phyloP scores from a whole-genome alignment of 2,888 invertebrate genomes.

The Nomada lathburiana region DNA sequence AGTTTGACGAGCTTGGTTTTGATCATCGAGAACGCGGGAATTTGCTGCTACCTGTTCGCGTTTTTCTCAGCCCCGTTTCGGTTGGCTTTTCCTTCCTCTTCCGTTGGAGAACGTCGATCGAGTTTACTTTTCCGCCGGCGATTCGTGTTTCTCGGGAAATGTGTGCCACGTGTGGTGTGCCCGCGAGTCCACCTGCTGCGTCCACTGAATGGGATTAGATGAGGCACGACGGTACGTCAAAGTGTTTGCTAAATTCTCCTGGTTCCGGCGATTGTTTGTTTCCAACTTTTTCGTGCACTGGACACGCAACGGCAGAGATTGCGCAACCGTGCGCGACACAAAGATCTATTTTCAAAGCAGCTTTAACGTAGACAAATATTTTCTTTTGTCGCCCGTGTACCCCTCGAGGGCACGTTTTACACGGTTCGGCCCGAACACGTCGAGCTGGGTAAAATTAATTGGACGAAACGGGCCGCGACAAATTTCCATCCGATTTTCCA shows the following conservation, averaged over 20 bases:
- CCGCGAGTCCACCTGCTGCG: conserved; percentile 64
- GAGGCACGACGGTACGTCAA: conserved; percentile 64
- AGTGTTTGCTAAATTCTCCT: conserved; percentile 15
- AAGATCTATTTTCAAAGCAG: neutral
- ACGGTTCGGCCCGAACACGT: neutral
- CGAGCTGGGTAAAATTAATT: neutral
- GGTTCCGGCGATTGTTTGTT: neutral
- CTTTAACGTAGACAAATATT: neutral
- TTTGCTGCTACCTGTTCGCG: neutral
- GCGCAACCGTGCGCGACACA: neutral
- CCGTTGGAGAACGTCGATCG: neutral
- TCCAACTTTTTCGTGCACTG: neutral
- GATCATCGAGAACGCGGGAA: no score
- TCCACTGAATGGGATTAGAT: conserved; percentile 64
- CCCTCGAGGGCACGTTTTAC: neutral
- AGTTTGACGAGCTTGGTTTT: neutral
- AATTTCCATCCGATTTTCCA: conserved; percentile 52
- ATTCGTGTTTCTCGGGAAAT: conserved; percentile 54
- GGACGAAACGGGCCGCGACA: neutral
- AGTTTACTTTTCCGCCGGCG: neutral
- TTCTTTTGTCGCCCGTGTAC: neutral
- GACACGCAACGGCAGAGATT: neutral
- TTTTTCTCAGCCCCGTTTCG: neutral
- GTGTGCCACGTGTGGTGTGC: conserved; percentile 67
- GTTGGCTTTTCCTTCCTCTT: neutral